A percentile compares a stretch with the other conserved stretches of the same genome.
Evolutionary conservation across 1,140 invertebrate genomes (phyloP).

Genomic region (Zaprionus tsacasi): DNA sequence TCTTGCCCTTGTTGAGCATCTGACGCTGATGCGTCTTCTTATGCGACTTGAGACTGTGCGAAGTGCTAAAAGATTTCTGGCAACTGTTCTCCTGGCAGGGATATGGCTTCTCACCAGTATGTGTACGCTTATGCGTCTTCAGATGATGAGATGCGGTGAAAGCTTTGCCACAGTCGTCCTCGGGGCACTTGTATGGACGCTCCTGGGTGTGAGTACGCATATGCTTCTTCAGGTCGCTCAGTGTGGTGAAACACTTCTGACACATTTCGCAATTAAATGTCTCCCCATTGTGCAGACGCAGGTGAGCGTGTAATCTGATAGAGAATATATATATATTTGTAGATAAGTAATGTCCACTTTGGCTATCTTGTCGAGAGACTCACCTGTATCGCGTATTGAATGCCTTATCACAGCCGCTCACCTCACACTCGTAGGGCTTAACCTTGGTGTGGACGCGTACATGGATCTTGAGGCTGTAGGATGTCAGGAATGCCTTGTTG

Average conservation of each 20-base stretch:
- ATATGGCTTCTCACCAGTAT: conserved; percentile 89
- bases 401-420: conserved; percentile 93
- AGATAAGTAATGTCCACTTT: conserved; percentile 29
- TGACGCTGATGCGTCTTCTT: conserved; percentile 87
- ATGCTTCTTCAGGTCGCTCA: conserved; percentile 97
- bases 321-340: not conserved
- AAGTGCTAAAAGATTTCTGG: conserved; percentile 91
- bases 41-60: conserved; percentile 92
- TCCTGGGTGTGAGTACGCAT: conserved; percentile 96
- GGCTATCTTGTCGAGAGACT: conserved; percentile 28
- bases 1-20: conserved; percentile 63
- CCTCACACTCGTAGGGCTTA: conserved; percentile 93
- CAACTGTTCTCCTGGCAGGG: conserved; percentile 90
- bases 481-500: conserved; percentile 97
- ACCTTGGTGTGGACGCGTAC: conserved; percentile 97
- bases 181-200: conserved; percentile 93
- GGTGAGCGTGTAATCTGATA: conserved; percentile 93
- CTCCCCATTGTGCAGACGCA: conserved; percentile 95
- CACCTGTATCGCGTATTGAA: conserved; percentile 97
- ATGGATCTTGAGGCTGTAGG: conserved; percentile 97
- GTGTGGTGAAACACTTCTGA: conserved; percentile 96
- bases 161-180: conserved; percentile 94
- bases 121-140: conserved; percentile 89
- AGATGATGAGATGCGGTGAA: conserved; percentile 97
- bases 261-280: conserved; percentile 98